These are phyloP conservation scores for Ia io DNA, from an alignment of 2,113 vertebrate species.

Conservation along the genomic window DNA sequence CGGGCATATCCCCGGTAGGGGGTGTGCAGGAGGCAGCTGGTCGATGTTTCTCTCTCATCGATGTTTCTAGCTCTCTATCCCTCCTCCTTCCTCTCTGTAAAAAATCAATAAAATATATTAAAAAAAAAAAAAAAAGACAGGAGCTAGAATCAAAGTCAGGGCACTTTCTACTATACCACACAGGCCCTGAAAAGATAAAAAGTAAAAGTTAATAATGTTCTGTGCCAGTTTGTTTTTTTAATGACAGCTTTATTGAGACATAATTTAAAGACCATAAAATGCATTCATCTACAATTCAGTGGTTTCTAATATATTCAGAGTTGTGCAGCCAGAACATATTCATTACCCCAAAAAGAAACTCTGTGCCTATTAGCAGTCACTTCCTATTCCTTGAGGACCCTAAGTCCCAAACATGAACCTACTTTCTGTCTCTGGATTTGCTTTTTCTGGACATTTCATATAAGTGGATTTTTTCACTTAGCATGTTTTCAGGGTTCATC, in stretches of 20 bases:
- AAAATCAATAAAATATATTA: no score
- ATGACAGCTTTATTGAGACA: not conserved
- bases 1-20: no score
- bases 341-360: not conserved
- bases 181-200: not conserved
- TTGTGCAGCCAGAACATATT: not conserved
- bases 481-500: not conserved
- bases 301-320: not conserved
- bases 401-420: not conserved
- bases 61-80: no score
- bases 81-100: no score
- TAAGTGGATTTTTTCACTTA: not conserved
- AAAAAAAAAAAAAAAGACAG: no score
- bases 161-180: not conserved
- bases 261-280: not conserved
- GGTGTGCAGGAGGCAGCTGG: no score
- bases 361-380: not conserved
- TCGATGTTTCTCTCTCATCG: no score
- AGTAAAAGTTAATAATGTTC: not conserved
- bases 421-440: not conserved
- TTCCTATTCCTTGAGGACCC: not conserved
- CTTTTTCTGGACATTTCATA: not conserved
- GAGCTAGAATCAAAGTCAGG: not conserved
- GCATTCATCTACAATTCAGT: not conserved
- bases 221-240: not conserved